Evolutionary conservation across 1,140 invertebrate genomes (phyloP).

Genomic region (Drosophila tsacasi): DNA sequence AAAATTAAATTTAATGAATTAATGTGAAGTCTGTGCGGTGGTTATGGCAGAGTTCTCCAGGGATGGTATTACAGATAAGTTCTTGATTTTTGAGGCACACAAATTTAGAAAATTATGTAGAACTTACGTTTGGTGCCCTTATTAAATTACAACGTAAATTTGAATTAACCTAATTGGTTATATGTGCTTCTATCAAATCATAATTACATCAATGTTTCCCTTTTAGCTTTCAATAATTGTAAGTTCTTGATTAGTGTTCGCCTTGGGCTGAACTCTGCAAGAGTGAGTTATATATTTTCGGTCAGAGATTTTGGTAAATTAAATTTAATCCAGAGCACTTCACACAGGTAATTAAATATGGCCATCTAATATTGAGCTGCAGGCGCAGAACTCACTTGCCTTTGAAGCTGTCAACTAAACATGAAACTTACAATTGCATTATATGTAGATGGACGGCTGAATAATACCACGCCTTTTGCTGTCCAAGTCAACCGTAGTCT

Average conservation of each 20-base stretch:
- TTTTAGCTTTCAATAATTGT: not conserved
- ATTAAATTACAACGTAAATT: no score
- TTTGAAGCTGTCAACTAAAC: conserved; percentile 40
- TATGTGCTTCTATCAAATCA: not conserved
- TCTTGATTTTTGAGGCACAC: not conserved
- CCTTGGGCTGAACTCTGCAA: not conserved
- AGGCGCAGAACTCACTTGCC: conserved; percentile 8
- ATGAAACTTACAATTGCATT: conserved; percentile 23
- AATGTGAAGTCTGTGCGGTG: conserved; percentile 18
- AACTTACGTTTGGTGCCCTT: not conserved
- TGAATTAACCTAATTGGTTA: not conserved
- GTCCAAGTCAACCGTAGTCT: conserved; percentile 28
- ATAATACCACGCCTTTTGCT: conserved; percentile 39
- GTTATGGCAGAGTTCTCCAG: not conserved
- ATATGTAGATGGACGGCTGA: not conserved
- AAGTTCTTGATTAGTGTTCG: conserved; percentile 5
- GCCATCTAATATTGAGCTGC: conserved; percentile 15
- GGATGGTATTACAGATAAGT: not conserved
- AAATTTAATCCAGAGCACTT: conserved; percentile 17
- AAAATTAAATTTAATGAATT: conserved; percentile 42
- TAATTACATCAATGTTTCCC: not conserved
- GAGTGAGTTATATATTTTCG: not conserved
- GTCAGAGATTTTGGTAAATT: conserved; percentile 6
- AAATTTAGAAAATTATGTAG: not conserved
- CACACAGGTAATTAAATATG: conserved; percentile 25